phyloP scores from a whole-genome alignment of 2,797 vertebrate species.

The Apodemus agrarius region DNA sequence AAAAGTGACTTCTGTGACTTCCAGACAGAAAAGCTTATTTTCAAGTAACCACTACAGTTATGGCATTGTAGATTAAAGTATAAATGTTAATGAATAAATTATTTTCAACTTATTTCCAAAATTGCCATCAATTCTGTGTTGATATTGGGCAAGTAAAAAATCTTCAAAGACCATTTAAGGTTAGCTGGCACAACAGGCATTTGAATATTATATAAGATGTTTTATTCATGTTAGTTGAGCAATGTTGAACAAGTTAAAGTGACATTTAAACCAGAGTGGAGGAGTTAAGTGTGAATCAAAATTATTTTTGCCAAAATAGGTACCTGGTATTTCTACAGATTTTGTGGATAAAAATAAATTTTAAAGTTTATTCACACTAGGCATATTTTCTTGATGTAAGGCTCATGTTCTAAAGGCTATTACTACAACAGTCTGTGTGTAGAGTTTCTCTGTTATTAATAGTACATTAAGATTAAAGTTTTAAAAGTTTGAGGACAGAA shows the following conservation, averaged over 20 bases:
- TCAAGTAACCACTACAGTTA: neutral
- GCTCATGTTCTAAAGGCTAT: constrained; percentile 59
- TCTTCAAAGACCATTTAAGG: constrained; percentile 66
- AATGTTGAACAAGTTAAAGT: constrained; percentile 72
- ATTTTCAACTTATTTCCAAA: constrained; percentile 5
- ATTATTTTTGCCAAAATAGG: constrained; percentile 76
- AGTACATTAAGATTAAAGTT: constrained; percentile 30
- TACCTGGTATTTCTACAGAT: constrained; percentile 74
- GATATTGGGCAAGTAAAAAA: neutral
- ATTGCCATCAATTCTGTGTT: neutral
- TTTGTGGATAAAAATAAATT: constrained; percentile 76
- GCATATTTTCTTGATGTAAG: constrained; percentile 43
- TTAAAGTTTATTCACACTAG: constrained; percentile 73
- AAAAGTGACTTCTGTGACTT: neutral
- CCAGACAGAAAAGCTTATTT: neutral
- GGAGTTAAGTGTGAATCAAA: constrained; percentile 78
- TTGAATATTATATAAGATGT: constrained; percentile 73
- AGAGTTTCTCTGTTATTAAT: constrained; percentile 42
- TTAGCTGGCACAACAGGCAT: constrained; percentile 64
- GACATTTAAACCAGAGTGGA: constrained; percentile 78
- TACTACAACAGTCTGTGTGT: constrained; percentile 40
- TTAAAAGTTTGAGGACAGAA: constrained; percentile 9
- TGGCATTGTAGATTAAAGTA: neutral
- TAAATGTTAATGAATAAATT: constrained; percentile 32
- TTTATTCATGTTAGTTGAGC: constrained; percentile 79